Evolutionary conservation across 2,797 vertebrate species (phyloP).

Genomic region (Chromobotia macracanthus): DNA sequence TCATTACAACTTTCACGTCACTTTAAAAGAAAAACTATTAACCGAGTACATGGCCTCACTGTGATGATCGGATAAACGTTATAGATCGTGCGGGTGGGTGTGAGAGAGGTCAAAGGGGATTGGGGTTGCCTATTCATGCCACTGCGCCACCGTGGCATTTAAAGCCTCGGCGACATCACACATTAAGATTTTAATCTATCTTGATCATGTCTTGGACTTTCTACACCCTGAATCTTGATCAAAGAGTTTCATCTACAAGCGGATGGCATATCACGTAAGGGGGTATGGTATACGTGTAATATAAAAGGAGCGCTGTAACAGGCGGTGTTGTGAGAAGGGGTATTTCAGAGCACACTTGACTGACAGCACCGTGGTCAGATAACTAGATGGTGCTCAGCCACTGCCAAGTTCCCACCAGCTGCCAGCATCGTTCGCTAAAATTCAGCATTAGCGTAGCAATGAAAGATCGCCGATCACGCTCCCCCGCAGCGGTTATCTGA

Average conservation of each 20-base stretch:
- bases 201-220: background rate
- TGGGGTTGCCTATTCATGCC: slow-evolving; percentile 37
- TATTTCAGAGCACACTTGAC: slow-evolving; percentile 9
- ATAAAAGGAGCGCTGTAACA: background rate
- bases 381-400: slow-evolving; percentile 44
- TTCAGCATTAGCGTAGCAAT: slow-evolving; percentile 24
- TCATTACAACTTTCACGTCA: background rate
- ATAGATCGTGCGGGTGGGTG: slow-evolving; percentile 1
- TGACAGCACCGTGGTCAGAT: slow-evolving; percentile 53
- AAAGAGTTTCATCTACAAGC: background rate
- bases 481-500: background rate
- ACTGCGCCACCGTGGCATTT: background rate
- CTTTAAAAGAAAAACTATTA: background rate
- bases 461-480: background rate
- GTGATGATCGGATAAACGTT: slow-evolving; percentile 16
- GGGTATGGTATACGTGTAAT: too few relatives aligned
- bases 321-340: slow-evolving; percentile 16
- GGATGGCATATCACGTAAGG: background rate
- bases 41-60: too few relatives aligned
- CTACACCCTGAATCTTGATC: slow-evolving; percentile 9
- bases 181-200: slow-evolving; percentile 30
- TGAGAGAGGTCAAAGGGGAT: background rate
- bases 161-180: slow-evolving; percentile 5
- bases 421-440: background rate
- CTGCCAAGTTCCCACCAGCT: slow-evolving; percentile 38